These are phyloP conservation scores for Phyllopteryx taeniolatus DNA, from an alignment of 2,113 vertebrate genomes.

Conservation along the genomic window DNA sequence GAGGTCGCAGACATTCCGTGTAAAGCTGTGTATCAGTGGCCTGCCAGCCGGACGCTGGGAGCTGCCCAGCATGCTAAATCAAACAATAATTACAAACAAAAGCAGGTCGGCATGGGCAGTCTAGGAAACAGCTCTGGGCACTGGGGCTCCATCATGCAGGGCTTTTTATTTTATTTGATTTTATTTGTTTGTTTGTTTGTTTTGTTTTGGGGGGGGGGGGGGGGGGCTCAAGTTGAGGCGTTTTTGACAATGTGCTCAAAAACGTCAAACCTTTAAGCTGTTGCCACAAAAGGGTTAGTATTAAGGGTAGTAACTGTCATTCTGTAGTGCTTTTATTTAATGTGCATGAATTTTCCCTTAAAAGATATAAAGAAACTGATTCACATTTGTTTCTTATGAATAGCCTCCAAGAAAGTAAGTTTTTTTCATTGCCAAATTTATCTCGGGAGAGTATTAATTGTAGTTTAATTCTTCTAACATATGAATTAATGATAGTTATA, in stretches of 20 bases:
- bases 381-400: no score
- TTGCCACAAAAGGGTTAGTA: not conserved
- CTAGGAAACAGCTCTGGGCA: conserved; percentile 55
- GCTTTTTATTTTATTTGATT: conserved; percentile 27
- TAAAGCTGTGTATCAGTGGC: conserved; percentile 69
- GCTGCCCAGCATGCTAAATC: conserved; percentile 73
- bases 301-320: not conserved
- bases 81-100: conserved; percentile 77
- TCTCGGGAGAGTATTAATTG: no score
- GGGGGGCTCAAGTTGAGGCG: conserved; percentile 46
- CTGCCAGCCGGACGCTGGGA: conserved; percentile 62
- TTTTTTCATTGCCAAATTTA: not conserved
- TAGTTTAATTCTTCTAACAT: no score
- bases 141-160: conserved; percentile 62
- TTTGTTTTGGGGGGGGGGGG: not conserved
- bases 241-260: conserved; percentile 24
- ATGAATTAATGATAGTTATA: not conserved
- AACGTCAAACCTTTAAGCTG: not conserved
- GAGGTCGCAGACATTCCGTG: conserved; percentile 68
- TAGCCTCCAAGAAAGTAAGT: no score
- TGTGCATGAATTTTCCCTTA: not conserved
- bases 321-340: not conserved
- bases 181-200: no score
- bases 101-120: conserved; percentile 70
- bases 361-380: no score